Evolutionary conservation across 2,113 vertebrate genomes (phyloP).

Genomic region (Narcine bancroftii): DNA sequence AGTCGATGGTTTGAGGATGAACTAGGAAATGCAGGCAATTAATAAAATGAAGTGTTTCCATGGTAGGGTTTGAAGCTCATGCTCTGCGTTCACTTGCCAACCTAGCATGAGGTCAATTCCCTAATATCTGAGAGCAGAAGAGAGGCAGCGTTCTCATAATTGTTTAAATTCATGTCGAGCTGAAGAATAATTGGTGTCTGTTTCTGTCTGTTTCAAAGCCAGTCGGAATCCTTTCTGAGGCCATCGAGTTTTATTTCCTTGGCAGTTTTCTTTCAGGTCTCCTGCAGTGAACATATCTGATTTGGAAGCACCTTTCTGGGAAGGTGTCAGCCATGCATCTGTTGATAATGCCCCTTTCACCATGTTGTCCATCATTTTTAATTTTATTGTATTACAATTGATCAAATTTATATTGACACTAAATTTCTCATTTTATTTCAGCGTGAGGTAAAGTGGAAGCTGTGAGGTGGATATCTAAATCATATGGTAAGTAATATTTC

Average conservation of each 20-base stretch:
- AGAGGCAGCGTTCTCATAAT: neutral
- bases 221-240: neutral
- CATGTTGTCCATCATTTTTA: neutral
- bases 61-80: neutral
- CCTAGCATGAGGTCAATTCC: conserved; percentile 27
- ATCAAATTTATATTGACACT: neutral
- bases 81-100: neutral
- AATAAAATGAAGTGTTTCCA: neutral
- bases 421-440: neutral
- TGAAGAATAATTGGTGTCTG: neutral
- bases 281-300: neutral
- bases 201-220: neutral
- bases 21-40: conserved; percentile 2
- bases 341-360: neutral
- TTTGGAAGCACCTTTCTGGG: neutral
- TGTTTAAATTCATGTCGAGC: neutral
- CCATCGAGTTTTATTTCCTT: neutral
- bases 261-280: neutral
- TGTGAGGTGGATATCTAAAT: neutral
- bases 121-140: conserved; percentile 21
- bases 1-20: neutral
- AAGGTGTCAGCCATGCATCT: neutral
- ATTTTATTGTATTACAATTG: neutral
- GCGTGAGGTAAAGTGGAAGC: neutral
- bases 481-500: neutral